Evolutionary conservation across 1,140 invertebrate genomes (phyloP), one percentile per base, ranked within the genome.

Genomic region (Drosophila parvula): DNA sequence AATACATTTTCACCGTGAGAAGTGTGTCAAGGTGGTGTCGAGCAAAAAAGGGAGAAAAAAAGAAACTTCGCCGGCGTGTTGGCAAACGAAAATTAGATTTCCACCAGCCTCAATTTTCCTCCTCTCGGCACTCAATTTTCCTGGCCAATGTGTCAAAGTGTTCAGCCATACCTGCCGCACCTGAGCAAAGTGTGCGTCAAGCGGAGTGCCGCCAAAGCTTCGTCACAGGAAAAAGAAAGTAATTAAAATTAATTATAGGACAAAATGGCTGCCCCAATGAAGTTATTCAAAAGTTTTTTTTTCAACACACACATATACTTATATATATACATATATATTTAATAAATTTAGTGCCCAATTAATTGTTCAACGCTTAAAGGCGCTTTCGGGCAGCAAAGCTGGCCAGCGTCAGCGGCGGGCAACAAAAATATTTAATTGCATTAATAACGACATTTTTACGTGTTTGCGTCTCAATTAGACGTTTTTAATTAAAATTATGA

Each of bases 231-330:
- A 41, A 63, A 47, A 48, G 48, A 78, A 78, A 59, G 50, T 78
- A 79, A 78, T 78, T 78, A 78, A 70, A 78, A 71, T 71, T 78
- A 78, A 78, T 78, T 78, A 78, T 57, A 74, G 27, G 5, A 51
- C 40, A 56, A 71, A 78, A 76, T 61, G 55, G 32, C 56, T 22
- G 27, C 55, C 12, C 53, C 41, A 68, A 71, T 73, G 44, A 78
- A 71, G 65, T 78, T 78, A 71, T 71, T 28, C 4, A 30, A 36
- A 55, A 51, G 22, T 67, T 75, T 55, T 51, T 68, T 60, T 40
- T 40, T 12, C 12, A 10, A 0, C 12, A 34, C 50, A 22, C 12
- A 38, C 4, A 27, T 10, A 50, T 11, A 28, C 43, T 5, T 30
- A 48, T 14, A 47, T 51, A 32, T 0, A 6, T 32, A n/a, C 57